phyloP scores from a whole-genome alignment of 2,797 vertebrate species.

The Parauchenoglanis ngamensis region DNA sequence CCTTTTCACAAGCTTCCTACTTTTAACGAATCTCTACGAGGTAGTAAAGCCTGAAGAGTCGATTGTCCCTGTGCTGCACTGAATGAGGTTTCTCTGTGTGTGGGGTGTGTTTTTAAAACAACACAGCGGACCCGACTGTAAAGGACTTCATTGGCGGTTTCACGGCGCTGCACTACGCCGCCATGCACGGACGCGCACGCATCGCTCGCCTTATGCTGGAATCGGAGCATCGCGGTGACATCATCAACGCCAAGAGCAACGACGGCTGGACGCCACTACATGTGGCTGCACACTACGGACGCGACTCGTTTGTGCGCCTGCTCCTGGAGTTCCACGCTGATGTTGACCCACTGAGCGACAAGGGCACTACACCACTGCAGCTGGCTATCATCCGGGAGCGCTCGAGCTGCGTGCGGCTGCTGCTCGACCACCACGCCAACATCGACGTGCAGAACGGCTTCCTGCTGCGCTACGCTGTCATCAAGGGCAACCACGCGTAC shows the following conservation, averaged over 20 bases:
- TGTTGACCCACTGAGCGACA: conserved; percentile 96
- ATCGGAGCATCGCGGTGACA: conserved; percentile 90
- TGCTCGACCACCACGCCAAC: conserved; percentile 96
- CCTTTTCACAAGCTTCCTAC: not conserved
- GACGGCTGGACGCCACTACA: conserved; percentile 98
- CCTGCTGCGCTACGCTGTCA: conserved; percentile 94
- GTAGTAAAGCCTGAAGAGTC: not conserved
- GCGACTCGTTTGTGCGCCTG: conserved; percentile 94
- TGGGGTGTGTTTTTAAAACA: conserved; percentile 20
- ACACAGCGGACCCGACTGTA: conserved; percentile 93
- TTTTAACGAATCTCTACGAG: not conserved
- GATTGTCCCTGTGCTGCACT: not conserved
- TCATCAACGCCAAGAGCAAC: conserved; percentile 97
- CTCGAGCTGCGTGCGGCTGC: conserved; percentile 96
- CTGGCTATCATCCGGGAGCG: conserved; percentile 97
- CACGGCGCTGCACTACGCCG: conserved; percentile 96
- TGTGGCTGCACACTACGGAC: conserved; percentile 96
- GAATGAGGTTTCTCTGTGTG: not conserved
- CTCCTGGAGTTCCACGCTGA: conserved; percentile 96
- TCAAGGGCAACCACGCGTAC: conserved; percentile 97
- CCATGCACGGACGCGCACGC: conserved; percentile 95
- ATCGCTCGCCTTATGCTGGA: conserved; percentile 96
- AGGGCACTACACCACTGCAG: conserved; percentile 95
- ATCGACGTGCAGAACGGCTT: conserved; percentile 99
- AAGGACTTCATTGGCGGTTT: conserved; percentile 98